A percentile compares a stretch with the other conserved stretches of the same genome.
phyloP scores from a whole-genome alignment of 1,140 invertebrate species.

The Hypsibius dujardini region DNA sequence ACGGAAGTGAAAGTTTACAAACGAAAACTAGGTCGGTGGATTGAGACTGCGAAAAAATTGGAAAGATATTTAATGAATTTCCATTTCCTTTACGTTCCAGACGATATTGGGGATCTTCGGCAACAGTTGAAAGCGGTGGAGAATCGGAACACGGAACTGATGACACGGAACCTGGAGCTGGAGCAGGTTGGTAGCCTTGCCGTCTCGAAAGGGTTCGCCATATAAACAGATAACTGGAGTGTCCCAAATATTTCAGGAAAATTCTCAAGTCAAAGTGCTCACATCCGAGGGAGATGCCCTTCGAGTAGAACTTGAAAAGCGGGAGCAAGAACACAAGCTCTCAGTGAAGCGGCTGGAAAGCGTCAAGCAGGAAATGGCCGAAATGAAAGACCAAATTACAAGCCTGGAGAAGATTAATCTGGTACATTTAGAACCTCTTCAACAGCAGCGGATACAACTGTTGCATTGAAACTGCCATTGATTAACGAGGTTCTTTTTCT shows the following conservation, averaged over 20 bases:
- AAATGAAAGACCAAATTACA: not conserved
- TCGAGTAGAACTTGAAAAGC: not conserved
- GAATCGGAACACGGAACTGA: not conserved
- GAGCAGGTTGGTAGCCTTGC: not conserved
- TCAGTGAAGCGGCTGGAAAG: not conserved
- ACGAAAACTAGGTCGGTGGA: not conserved
- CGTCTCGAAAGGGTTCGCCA: not conserved
- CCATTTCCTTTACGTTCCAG: not conserved
- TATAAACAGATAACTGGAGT: not conserved
- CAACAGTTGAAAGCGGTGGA: not conserved
- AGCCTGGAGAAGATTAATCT: not conserved
- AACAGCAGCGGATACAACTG: no score
- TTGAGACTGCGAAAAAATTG: not conserved
- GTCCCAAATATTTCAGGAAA: not conserved
- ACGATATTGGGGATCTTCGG: constrained; percentile 4
- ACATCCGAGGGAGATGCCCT: not conserved
- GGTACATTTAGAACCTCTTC: not conserved
- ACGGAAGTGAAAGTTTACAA: constrained; percentile 5
- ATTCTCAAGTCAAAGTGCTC: not conserved
- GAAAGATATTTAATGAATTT: constrained; percentile 2
- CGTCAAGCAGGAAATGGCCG: not conserved
- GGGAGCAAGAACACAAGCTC: not conserved
- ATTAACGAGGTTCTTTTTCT: not conserved
- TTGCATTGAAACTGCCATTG: no score
- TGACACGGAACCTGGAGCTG: not conserved